Percentiles rank a stretch among this genome's conserved stretches.
Evolutionary conservation across 1,140 invertebrate genomes (phyloP).

Genomic region (Cydia splendana): DNA sequence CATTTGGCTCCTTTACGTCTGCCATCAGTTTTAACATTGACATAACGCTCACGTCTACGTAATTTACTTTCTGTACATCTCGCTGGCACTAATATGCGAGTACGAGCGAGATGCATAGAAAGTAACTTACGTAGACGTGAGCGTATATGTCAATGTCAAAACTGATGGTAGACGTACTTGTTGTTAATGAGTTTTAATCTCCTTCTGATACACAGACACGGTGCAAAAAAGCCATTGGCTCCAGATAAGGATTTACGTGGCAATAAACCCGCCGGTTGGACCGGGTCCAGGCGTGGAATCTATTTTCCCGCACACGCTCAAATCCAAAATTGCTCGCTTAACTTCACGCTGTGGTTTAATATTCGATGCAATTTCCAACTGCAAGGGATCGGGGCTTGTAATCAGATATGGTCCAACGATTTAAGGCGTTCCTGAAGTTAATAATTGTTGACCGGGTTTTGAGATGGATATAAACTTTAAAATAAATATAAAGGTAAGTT

Average conservation of each 20-base stretch:
- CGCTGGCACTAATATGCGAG: too few relatives aligned
- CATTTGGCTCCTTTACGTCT: too few relatives aligned
- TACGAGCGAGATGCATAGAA: too few relatives aligned
- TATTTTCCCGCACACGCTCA: conserved; percentile 44
- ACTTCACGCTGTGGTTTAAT: conserved; percentile 27
- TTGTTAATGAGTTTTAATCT: conserved; percentile 36
- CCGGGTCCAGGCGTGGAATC: conserved; percentile 44
- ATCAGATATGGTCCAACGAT: not conserved
- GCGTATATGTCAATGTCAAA: too few relatives aligned
- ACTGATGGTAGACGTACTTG: too few relatives aligned
- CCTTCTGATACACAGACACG: conserved; percentile 32
- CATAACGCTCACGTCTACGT: too few relatives aligned
- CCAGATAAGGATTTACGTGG: conserved; percentile 52
- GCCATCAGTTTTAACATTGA: too few relatives aligned
- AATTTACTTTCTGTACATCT: too few relatives aligned
- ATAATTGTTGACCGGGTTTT: not conserved
- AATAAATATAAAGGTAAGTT: too few relatives aligned
- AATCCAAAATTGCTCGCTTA: conserved; percentile 35
- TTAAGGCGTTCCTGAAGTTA: not conserved
- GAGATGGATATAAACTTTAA: not conserved
- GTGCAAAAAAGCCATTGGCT: conserved; percentile 39
- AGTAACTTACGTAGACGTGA: too few relatives aligned
- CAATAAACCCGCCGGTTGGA: conserved; percentile 49
- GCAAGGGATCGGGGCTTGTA: not conserved
- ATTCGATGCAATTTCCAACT: conserved; percentile 21